Conservation (phyloP, 2,113 vertebrate genomes). For the Pica pica region DNA sequence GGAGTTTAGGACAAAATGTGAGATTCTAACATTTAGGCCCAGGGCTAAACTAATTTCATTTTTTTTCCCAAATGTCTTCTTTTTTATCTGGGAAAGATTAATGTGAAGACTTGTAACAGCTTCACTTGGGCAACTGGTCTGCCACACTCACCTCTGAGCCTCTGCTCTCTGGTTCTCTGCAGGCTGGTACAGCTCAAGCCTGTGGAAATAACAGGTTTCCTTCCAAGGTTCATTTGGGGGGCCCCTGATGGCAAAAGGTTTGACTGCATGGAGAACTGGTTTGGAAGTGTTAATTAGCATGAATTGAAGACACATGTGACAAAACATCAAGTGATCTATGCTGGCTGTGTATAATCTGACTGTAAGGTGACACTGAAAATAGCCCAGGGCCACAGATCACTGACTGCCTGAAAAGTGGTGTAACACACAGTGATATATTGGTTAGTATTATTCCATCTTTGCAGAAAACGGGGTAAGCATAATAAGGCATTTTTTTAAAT, state of each 20-base stretch:
- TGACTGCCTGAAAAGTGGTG: no score
- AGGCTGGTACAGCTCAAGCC: background rate
- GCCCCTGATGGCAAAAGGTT: background rate
- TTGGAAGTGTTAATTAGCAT: background rate
- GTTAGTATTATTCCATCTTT: background rate
- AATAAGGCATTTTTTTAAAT: background rate
- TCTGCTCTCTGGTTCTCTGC: background rate
- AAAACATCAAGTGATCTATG: background rate
- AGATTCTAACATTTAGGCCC: background rate
- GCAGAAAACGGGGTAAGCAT: background rate
- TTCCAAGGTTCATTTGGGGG: background rate
- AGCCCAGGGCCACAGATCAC: background rate
- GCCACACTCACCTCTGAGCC: background rate
- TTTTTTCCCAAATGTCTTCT: background rate
- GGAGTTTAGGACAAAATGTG: background rate
- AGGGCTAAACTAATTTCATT: background rate
- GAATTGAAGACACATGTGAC: background rate
- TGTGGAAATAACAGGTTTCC: background rate
- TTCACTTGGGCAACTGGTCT: background rate
- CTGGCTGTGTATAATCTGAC: background rate
- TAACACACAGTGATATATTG: rapidly evolving
- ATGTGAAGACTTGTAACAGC: background rate
- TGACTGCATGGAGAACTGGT: background rate
- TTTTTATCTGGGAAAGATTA: background rate
- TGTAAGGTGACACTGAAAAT: background rate